Evolutionary conservation across 2,888 invertebrate species (phyloP).

Genomic region (Ennomos erosarius): DNA sequence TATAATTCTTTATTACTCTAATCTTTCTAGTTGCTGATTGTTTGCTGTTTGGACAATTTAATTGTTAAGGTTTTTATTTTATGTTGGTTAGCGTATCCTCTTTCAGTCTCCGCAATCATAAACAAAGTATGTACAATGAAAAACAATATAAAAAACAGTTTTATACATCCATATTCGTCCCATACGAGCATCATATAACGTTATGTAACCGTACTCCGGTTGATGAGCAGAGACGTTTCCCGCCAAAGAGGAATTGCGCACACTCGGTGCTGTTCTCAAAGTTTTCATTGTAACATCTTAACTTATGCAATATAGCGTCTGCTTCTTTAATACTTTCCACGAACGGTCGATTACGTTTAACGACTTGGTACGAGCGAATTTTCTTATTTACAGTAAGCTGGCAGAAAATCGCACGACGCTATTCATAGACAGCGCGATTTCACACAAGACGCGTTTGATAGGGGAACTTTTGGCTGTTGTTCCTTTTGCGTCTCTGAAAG

Average conservation of each 20-base stretch:
- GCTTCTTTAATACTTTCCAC: conserved; percentile 83
- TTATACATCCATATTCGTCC: conserved; percentile 20
- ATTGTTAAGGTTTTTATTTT: no score
- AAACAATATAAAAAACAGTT: conserved; percentile 28
- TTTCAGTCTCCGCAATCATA: neutral
- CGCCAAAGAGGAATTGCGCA: conserved; percentile 71
- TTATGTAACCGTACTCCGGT: conserved; percentile 62
- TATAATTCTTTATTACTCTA: no score
- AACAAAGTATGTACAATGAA: conserved; percentile 17
- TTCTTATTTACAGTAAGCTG: conserved; percentile 81
- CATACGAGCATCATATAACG: conserved; percentile 40
- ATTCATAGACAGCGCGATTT: conserved; percentile 69
- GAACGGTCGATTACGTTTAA: conserved; percentile 83
- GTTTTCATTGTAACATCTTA: conserved; percentile 83
- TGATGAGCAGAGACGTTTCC: conserved; percentile 66
- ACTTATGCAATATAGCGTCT: conserved; percentile 83
- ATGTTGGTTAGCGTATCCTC: no score
- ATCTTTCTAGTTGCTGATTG: no score
- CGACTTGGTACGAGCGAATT: conserved; percentile 79
- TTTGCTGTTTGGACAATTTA: no score
- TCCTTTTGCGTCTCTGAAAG: conserved; percentile 41
- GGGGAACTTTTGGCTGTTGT: conserved; percentile 61
- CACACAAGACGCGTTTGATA: conserved; percentile 71
- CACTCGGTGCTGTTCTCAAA: conserved; percentile 78
- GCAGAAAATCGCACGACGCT: conserved; percentile 69